Conservation (phyloP, 2,797 vertebrate species). For the Pangasius djambal region DNA sequence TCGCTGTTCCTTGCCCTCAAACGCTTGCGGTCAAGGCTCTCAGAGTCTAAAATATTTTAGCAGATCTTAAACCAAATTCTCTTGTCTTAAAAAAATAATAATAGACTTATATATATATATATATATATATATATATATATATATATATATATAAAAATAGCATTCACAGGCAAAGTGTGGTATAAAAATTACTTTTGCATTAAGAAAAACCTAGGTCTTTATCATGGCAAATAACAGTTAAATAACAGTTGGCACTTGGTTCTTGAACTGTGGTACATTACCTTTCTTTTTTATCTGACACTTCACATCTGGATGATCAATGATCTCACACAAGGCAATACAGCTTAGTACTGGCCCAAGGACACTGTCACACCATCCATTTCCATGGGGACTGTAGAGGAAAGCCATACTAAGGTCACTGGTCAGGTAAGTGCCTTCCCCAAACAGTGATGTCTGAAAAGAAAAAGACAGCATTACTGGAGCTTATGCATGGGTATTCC, state of each 20-base stretch:
- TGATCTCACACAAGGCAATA: constrained; percentile 94
- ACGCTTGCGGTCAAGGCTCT: constrained; percentile 86
- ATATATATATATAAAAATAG: not conserved
- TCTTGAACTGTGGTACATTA: constrained; percentile 57
- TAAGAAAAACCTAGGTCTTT: too few species aligned
- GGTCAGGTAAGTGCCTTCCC: constrained; percentile 97
- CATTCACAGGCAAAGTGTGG: not conserved
- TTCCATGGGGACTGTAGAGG: constrained; percentile 93
- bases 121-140: not conserved
- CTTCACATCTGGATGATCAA: constrained; percentile 97
- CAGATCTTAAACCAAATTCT: not conserved
- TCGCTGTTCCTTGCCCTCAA: constrained; percentile 93
- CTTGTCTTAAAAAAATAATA: not conserved
- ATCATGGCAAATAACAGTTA: not conserved
- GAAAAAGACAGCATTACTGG: constrained; percentile 14
- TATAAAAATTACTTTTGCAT: not conserved
- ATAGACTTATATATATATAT: not conserved
- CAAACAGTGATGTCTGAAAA: constrained; percentile 92
- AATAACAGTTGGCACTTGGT: not conserved
- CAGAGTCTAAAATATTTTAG: constrained; percentile 79
- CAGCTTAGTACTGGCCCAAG: constrained; percentile 92
- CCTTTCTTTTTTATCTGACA: constrained; percentile 96
- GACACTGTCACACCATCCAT: constrained; percentile 84
- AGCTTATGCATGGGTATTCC: not conserved
- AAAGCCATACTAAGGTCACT: constrained; percentile 98